A percentile compares a stretch with the other conserved stretches of the same genome.
These are phyloP conservation scores for Galeruca laticollis DNA, from an alignment of 2,888 invertebrate genomes.

Conservation along the genomic window DNA sequence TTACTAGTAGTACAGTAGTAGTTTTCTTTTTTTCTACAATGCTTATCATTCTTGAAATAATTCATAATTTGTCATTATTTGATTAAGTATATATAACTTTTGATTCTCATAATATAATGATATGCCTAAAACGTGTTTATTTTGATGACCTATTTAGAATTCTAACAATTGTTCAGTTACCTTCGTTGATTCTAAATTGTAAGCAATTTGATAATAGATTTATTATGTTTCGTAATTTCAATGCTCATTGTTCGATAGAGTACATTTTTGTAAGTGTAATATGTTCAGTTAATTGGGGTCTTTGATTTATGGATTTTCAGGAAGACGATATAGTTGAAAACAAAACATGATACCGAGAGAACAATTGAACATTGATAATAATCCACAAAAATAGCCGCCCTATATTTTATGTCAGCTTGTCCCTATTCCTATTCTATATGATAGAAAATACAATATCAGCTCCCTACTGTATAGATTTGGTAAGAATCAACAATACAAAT, in stretches of 20 bases:
- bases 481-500: constrained; percentile 40
- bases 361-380: constrained; percentile 50
- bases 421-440: constrained; percentile 42
- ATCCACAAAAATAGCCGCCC: constrained; percentile 49
- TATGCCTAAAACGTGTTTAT: too few relatives aligned
- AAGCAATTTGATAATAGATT: background rate
- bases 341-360: constrained; percentile 43
- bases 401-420: constrained; percentile 52
- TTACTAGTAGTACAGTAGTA: too few relatives aligned
- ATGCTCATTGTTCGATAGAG: background rate
- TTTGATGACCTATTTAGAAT: too few relatives aligned
- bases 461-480: constrained; percentile 46
- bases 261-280: background rate
- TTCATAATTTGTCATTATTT: too few relatives aligned
- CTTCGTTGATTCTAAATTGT: too few relatives aligned
- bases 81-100: too few relatives aligned
- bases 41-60: too few relatives aligned
- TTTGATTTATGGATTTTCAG: constrained; percentile 32
- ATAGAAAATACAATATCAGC: constrained; percentile 47
- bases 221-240: background rate
- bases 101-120: too few relatives aligned
- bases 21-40: too few relatives aligned
- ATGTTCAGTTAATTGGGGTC: constrained; percentile 26
- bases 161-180: too few relatives aligned
- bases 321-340: constrained; percentile 37